phyloP scores from a whole-genome alignment of 2,113 vertebrate species.

The Bubo scandiacus region DNA sequence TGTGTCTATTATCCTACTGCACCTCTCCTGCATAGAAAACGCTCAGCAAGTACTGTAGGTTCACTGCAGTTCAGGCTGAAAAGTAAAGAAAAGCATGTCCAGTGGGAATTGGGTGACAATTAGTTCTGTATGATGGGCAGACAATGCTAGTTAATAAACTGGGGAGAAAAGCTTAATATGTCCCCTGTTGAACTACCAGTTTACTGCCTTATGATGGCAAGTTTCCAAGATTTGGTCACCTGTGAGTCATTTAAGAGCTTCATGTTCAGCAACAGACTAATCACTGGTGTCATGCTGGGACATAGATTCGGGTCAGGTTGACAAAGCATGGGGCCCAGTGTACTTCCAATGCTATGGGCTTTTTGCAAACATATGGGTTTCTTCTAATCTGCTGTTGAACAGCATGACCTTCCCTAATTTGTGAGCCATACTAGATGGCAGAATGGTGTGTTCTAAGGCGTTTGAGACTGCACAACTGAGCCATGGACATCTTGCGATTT shows the following conservation, averaged over 20 bases:
- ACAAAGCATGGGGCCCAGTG: neutral
- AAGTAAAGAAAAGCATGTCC: neutral
- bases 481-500: neutral
- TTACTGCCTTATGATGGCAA: neutral
- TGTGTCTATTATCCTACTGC: neutral
- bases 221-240: neutral
- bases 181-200: neutral
- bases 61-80: neutral
- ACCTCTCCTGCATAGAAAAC: neutral
- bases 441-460: neutral
- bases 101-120: neutral
- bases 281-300: neutral
- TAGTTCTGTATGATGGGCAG: neutral
- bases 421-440: neutral
- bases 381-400: neutral
- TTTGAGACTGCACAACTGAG: neutral
- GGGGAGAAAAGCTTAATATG: neutral
- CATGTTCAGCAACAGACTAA: rapidly evolving
- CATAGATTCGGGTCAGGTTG: neutral
- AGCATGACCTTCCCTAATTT: neutral
- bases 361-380: neutral
- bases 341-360: neutral
- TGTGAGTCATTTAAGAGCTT: neutral
- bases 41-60: neutral
- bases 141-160: neutral